Evolutionary conservation across 2,888 invertebrate species (phyloP), one percentile per base, ranked within the genome.

Genomic region (Tinea trinotella): DNA sequence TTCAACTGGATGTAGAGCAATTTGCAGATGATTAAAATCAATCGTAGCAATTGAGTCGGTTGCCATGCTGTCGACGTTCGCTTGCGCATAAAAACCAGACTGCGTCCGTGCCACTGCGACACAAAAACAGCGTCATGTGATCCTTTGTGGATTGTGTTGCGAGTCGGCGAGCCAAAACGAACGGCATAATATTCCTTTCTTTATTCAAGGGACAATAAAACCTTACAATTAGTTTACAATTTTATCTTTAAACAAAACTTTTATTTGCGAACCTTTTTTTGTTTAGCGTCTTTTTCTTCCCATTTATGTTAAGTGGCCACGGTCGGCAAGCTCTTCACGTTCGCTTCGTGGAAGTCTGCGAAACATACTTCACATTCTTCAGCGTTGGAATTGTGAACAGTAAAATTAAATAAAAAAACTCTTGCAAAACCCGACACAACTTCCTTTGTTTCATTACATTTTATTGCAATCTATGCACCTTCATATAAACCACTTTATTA

Each of bases 91-190:
- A 53, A 53, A 19, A 22, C 46, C 3, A 46, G 46, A 46, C 18
- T 17, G 55, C 52, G 55, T 15, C 24, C 17, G 44, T 49, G 55
- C 50, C 19, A 34, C 55, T 19, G 24, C 19, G 19, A 49, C 52
- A 46, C 46, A 55, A 55, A 52, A 55, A 55, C 52, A 10, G 46
- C 52, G 55, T 44, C 50, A 55, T 55, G 50, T 55, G 55, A 34
- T 54, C 54, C 53, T 56, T 55, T 52, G 15, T 52, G 52, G 17
- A 46, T 19, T 4, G 19, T 19, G 10, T 34, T 36, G 40, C 18
- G 17, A 2, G 36, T 53, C 15, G 40, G 10, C 46, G 46, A 46
- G 46, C 10, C 46, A 46, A 46, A 46, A 46, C 46, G 18, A 46
- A 46, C 46, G 46, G 46, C 46, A 19, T 46, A n/a, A n/a, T n/a